phyloP scores from a whole-genome alignment of 2,113 vertebrate species.

The Xenopus borealis region DNA sequence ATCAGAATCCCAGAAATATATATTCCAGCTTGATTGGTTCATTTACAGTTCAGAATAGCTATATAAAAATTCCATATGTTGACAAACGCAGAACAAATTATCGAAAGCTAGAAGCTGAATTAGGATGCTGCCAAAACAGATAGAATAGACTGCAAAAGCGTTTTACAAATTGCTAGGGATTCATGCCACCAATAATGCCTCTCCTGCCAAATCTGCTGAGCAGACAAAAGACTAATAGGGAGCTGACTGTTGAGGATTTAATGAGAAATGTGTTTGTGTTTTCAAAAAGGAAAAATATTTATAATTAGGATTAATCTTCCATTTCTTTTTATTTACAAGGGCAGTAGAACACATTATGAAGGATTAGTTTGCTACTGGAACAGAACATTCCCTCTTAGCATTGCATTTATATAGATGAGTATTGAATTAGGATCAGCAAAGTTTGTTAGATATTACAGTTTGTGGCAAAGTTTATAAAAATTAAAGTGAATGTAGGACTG shows the following conservation, averaged over 20 bases:
- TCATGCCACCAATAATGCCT: background rate
- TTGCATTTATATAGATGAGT: too few species aligned
- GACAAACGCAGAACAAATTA: too few species aligned
- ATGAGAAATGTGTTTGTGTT: background rate
- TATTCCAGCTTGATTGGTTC: too few species aligned
- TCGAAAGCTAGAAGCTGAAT: too few species aligned
- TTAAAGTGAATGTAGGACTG: too few species aligned
- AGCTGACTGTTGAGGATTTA: background rate
- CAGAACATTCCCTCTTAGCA: too few species aligned
- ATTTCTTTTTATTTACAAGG: constrained; percentile 46
- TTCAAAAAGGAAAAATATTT: background rate
- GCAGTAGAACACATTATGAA: constrained; percentile 44
- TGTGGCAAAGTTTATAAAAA: too few species aligned
- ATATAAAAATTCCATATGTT: too few species aligned
- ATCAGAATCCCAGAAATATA: too few species aligned
- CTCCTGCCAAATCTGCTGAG: background rate
- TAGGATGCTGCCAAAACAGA: background rate
- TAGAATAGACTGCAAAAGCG: background rate
- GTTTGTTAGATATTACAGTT: too few species aligned
- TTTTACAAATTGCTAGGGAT: background rate
- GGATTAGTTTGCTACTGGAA: constrained; percentile 45
- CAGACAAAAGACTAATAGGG: background rate
- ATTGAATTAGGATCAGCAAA: too few species aligned
- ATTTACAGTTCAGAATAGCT: too few species aligned
- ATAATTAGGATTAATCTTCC: constrained; percentile 3